Percentiles rank a stretch among this genome's conserved stretches.
These are phyloP conservation scores for Archivesica marissinica DNA, from an alignment of 1,140 invertebrate species.

Conservation along the genomic window DNA sequence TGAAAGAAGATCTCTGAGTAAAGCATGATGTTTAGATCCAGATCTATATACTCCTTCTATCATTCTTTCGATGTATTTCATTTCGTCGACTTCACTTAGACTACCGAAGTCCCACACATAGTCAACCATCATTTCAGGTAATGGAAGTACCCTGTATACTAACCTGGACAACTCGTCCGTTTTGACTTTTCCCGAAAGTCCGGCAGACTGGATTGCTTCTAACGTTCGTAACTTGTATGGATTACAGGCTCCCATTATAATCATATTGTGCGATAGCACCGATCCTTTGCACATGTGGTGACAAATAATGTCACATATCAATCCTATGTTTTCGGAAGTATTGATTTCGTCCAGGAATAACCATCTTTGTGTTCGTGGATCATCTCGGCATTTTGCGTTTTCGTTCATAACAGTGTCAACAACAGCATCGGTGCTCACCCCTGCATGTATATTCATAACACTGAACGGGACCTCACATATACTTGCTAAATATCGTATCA, in stretches of 20 bases:
- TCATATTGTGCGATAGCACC: constrained; percentile 64
- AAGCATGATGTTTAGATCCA: not conserved
- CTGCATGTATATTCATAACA: constrained; percentile 71
- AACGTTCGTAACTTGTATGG: constrained; percentile 66
- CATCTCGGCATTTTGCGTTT: constrained; percentile 36
- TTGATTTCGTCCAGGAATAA: constrained; percentile 74
- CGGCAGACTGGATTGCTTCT: constrained; percentile 58
- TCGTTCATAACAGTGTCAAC: constrained; percentile 16
- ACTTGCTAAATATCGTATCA: constrained; percentile 63
- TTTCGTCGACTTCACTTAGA: constrained; percentile 67
- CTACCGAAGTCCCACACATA: constrained; percentile 74
- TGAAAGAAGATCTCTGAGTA: constrained; percentile 50
- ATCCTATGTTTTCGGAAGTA: constrained; percentile 68
- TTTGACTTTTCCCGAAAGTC: constrained; percentile 67
- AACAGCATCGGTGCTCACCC: constrained; percentile 42
- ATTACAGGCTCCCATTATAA: constrained; percentile 71
- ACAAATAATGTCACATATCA: constrained; percentile 69
- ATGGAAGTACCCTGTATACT: constrained; percentile 69
- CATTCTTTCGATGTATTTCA: constrained; percentile 68
- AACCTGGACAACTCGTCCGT: constrained; percentile 66
- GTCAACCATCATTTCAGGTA: constrained; percentile 71
- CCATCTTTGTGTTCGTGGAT: constrained; percentile 25
- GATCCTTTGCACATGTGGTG: constrained; percentile 60
- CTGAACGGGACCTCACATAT: constrained; percentile 54
- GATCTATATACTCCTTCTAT: constrained; percentile 37